phyloP scores from a whole-genome alignment of 2,113 vertebrate species.

The Hemiprocne comata region DNA sequence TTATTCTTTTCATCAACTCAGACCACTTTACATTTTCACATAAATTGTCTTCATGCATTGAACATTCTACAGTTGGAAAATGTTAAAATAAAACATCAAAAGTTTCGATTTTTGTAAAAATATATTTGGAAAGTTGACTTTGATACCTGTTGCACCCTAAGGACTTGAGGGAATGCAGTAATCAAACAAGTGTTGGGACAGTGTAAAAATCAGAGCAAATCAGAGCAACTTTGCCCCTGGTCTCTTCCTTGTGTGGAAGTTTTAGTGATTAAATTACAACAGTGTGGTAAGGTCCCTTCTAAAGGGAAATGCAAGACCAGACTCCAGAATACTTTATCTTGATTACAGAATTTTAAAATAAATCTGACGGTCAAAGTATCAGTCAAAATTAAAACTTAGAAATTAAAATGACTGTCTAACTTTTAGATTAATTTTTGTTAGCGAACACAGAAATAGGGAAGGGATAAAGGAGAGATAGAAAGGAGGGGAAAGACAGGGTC shows the following conservation, averaged over 20 bases:
- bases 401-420: background rate
- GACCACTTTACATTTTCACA: background rate
- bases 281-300: background rate
- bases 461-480: background rate
- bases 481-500: background rate
- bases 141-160: background rate
- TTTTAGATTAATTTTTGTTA: background rate
- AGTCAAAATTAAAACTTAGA: background rate
- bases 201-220: background rate
- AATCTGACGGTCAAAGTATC: background rate
- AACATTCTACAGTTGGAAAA: background rate
- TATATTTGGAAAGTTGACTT: slow-evolving; percentile 27
- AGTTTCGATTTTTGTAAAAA: slow-evolving; percentile 42
- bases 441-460: background rate
- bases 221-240: background rate
- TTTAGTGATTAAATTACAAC: slow-evolving; percentile 10
- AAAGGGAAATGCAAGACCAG: background rate
- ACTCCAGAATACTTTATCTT: background rate
- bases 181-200: background rate
- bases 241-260: background rate
- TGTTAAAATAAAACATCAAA: background rate
- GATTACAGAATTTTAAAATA: background rate
- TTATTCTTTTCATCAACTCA: background rate
- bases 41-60: background rate
- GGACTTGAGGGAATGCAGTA: background rate